These are phyloP conservation scores for Montipora foliosa DNA, from an alignment of 64 coral and sea anemone species.

Conservation along the genomic window DNA sequence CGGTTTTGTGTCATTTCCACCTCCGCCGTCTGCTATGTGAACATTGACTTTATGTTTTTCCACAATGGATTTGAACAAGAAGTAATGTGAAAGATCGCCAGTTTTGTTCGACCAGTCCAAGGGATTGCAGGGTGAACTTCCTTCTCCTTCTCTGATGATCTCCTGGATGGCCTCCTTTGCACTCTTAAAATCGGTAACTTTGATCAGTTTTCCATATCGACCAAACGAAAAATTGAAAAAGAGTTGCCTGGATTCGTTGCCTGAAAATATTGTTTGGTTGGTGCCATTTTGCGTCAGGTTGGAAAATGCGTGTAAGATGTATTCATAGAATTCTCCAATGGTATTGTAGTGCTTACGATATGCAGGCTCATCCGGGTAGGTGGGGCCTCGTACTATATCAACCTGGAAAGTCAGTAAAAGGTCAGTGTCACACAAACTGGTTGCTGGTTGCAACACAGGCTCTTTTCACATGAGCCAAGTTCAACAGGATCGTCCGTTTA, in stretches of 20 bases:
- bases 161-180: conserved; percentile 35
- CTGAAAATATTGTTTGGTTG: conserved; percentile 43
- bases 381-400: background rate
- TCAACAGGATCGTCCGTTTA: too few species aligned
- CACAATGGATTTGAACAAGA: conserved; percentile 55
- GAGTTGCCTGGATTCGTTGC: conserved; percentile 16
- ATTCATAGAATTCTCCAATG: conserved; percentile 34
- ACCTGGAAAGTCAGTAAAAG: background rate
- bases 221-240: background rate
- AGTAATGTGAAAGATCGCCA: conserved; percentile 57
- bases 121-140: conserved; percentile 56
- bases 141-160: conserved; percentile 40
- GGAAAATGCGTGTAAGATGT: conserved; percentile 5
- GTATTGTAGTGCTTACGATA: conserved; percentile 28
- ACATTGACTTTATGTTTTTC: conserved; percentile 24
- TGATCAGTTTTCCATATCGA: background rate
- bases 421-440: background rate
- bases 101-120: background rate
- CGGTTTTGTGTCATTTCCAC: too few species aligned
- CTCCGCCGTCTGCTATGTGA: too few species aligned
- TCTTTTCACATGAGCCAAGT: too few species aligned
- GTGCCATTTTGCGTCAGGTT: conserved; percentile 26
- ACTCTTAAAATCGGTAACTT: conserved; percentile 6
- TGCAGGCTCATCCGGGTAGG: background rate
- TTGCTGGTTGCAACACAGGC: too few species aligned